Base-by-base conservation (phyloP, 1,140 invertebrate genomes). In the Drosophila parabipectinata region DNA sequence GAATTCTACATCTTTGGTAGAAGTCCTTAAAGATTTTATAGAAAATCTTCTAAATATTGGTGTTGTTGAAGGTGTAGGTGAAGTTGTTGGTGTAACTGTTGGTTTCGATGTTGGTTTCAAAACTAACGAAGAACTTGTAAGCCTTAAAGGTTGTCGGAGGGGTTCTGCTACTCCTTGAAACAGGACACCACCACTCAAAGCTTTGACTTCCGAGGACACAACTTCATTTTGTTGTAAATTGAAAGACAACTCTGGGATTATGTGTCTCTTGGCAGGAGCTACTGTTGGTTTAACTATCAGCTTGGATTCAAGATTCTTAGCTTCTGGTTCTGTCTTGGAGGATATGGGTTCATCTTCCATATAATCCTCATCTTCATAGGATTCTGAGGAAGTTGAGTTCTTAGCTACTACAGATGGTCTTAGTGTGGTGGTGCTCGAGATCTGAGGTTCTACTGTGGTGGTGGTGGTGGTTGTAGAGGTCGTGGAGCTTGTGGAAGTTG, bases 361-460 rank as follows among this genome's bases (percentile, higher is more conserved):
- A 10, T 76, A 59, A 1, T 68, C 73, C 5, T 77, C 78, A 7
- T 85, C 79, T 9, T 84, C 71, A 10, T 81, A 88, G 24, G 52
- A 18, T 55, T 77, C 1, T 15, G 37, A 14, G 12, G 34, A 10
- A 5, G 12, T 44, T 0, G 47, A 2, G 4, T 30, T 57, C 3
- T 50, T 28, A 21, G 59, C 28, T 0, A 26, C 12, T 10, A 4
- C 10, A 12, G 4, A 4, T 37, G 34, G 10, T 10, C 12, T 37
- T 4, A 37, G 10, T 37, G 34, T 37, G 1, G 57, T 26, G 0
- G 48, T 21, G 18, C 34, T 66, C 1, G 32, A 21, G 18, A 12
- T 12, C 15, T n/a, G 8, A 18, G 60, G 37, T 18, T 10, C 59
- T 9, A 28, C 12, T n/a, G 39, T 54, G 28, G 14, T 47, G 9